Percentiles rank a stretch among this genome's conserved stretches.
Conservation (phyloP, 1,140 invertebrate species). For the Drosophila tsacasi region DNA sequence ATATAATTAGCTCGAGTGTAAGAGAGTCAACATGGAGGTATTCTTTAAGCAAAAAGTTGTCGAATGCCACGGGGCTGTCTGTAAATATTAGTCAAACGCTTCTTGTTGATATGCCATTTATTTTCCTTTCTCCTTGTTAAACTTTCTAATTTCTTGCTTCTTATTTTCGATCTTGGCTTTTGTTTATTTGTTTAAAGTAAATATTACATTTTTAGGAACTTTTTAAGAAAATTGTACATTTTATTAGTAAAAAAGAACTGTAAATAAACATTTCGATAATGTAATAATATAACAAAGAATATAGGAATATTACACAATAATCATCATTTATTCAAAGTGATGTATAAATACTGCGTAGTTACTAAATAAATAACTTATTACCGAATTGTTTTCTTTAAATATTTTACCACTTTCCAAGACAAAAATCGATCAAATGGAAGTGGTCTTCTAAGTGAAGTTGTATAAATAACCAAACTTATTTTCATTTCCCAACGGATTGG, state of each 20-base stretch:
- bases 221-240: slow-evolving; percentile 81
- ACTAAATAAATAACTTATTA: slow-evolving; percentile 83
- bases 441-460: background rate
- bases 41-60: slow-evolving; percentile 69
- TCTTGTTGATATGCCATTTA: slow-evolving; percentile 77
- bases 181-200: slow-evolving; percentile 73
- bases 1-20: slow-evolving; percentile 56
- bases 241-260: slow-evolving; percentile 75
- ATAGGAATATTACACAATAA: slow-evolving; percentile 77
- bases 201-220: slow-evolving; percentile 65
- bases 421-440: background rate
- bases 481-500: background rate
- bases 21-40: slow-evolving; percentile 57
- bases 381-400: slow-evolving; percentile 47
- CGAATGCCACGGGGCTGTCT: slow-evolving; percentile 68
- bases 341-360: slow-evolving; percentile 77
- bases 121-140: slow-evolving; percentile 53
- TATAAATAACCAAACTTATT: background rate
- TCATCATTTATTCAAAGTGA: slow-evolving; percentile 71
- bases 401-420: background rate
- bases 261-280: slow-evolving; percentile 83
- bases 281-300: slow-evolving; percentile 72
- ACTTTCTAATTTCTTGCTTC: slow-evolving; percentile 31
- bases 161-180: slow-evolving; percentile 56
- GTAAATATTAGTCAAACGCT: slow-evolving; percentile 82